These are phyloP conservation scores for Malacoctenus gilli DNA, from an alignment of 2,797 vertebrate species.

Conservation along the genomic window DNA sequence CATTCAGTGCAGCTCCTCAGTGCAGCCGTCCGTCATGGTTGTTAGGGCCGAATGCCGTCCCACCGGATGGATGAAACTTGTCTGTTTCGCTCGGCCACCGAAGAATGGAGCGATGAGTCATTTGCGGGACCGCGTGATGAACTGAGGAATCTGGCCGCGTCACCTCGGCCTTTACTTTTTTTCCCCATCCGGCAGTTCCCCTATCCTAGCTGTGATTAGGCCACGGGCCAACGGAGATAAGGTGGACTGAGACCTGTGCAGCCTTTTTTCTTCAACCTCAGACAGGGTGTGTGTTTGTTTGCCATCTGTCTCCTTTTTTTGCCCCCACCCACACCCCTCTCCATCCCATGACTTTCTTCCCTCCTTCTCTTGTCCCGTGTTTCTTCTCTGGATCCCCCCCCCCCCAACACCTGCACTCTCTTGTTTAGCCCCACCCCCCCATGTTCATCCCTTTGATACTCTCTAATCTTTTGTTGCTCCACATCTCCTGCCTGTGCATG, in stretches of 20 bases:
- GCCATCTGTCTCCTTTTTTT: constrained; percentile 62
- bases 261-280: constrained; percentile 47
- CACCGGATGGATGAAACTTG: too few species aligned
- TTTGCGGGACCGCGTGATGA: constrained; percentile 5
- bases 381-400: constrained; percentile 29
- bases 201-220: constrained; percentile 30
- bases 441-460: constrained; percentile 17
- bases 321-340: constrained; percentile 27
- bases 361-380: constrained; percentile 11
- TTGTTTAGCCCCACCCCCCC: constrained; percentile 10
- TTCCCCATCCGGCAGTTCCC: constrained; percentile 38
- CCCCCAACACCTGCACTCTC: constrained; percentile 27
- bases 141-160: constrained; percentile 5
- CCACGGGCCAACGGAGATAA: constrained; percentile 55
- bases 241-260: constrained; percentile 55
- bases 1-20: too few species aligned
- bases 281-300: constrained; percentile 67
- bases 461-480: constrained; percentile 7
- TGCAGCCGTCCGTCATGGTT: too few species aligned
- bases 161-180: constrained; percentile 15
- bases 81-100: constrained; percentile 6
- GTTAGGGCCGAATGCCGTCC: too few species aligned
- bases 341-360: constrained; percentile 38
- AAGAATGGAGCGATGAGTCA: constrained; percentile 37
- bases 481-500: constrained; percentile 17